Percentiles rank a stretch among this genome's conserved stretches.
phyloP scores from a whole-genome alignment of 2,797 vertebrate genomes.

The Catamblyrhynchus diadema region DNA sequence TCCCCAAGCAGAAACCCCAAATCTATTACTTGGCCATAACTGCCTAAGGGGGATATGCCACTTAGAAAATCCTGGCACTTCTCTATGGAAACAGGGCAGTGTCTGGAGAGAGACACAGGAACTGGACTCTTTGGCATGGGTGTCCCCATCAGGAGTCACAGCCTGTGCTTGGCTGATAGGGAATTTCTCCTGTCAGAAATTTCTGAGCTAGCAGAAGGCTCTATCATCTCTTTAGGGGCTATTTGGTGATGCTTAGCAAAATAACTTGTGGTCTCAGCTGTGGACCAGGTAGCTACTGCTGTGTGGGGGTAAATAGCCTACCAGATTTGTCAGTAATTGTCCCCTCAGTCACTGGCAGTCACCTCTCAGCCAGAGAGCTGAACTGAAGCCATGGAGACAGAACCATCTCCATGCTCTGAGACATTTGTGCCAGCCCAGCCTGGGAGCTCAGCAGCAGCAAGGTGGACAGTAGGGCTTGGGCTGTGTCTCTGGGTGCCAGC shows the following conservation, averaged over 20 bases:
- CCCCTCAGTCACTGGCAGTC: neutral
- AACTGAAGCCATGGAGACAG: neutral
- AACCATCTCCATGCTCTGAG: neutral
- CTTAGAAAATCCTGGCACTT: neutral
- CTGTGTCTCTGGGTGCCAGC: neutral
- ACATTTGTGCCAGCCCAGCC: neutral
- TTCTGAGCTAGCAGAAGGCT: neutral
- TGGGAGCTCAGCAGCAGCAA: neutral
- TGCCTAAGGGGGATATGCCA: neutral
- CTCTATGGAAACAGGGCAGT: neutral
- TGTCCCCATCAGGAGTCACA: neutral
- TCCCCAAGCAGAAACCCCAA: neutral
- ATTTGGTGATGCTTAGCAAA: neutral
- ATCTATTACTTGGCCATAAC: neutral
- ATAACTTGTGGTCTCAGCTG: neutral
- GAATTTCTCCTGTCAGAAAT: neutral
- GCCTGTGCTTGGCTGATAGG: neutral
- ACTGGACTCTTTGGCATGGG: too few species aligned
- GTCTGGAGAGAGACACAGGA: neutral
- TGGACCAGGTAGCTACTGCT: neutral
- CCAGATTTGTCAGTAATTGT: neutral
- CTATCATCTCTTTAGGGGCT: neutral
- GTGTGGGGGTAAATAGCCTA: neutral
- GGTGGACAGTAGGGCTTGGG: neutral
- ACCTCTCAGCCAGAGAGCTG: neutral